Evolutionary conservation across 2,888 invertebrate species (phyloP), one percentile per base, ranked within the genome.

Genomic region (Pristionchus exspectatus): DNA sequence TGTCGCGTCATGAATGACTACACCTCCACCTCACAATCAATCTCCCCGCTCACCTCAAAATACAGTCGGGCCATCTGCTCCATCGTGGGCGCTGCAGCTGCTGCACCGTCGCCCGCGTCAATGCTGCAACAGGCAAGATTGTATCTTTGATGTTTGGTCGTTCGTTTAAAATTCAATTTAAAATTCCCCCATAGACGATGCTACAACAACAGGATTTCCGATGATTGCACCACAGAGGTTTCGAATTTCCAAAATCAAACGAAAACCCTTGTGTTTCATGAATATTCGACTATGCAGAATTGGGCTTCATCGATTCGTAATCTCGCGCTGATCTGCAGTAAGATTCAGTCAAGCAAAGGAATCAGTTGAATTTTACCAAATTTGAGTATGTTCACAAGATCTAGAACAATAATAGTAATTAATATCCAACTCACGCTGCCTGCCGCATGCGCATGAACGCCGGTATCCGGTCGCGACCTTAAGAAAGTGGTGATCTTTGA

Each of bases 381-480:
- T 38, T 3, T 5, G 5, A 38, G 38, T 38, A 38, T 38, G 38
- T 5, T 38, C 5, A 5, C 38, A 38, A 38, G 2, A 38, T 38
- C 5, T 38, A 38, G 38, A 38, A 2, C 38, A 38, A 38, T 38
- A 38, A 38, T 3, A 38, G 5, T 38, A 9, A 27, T 69, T 38
- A 30, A 77, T 77, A 59, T 33, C 2, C 7, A 30, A 88, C 87
- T 88, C 38, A 88, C 87, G 74, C 74, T 9, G 74, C 87, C 33
- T 72, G 54, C 16, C 87, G 87, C 87, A 88, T 54, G n/a, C 87
- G 50, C 87, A 88, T 88, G 33, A 88, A 88, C 24, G 87, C 87
- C 30, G 87, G 87, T 56, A 88, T 88, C 24, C 87, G 87, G 27
- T 88, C 87, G 18, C 87, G 72, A 12, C 87, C 87, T 81, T 14